Evolutionary conservation across 2,113 vertebrate genomes (phyloP).

Genomic region (Malurus melanocephalus): DNA sequence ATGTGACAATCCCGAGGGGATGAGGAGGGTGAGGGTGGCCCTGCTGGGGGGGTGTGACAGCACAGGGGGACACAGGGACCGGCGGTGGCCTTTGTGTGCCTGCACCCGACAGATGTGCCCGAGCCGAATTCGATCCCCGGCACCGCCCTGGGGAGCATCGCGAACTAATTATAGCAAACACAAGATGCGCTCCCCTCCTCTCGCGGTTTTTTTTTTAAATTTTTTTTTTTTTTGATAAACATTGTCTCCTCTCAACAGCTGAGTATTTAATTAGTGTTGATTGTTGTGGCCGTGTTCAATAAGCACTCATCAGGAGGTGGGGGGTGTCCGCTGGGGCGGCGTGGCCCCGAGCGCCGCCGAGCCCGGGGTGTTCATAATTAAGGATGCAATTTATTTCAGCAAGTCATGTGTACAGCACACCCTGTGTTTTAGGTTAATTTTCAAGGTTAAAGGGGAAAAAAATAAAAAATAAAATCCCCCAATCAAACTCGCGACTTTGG

Average conservation of each 20-base stretch:
- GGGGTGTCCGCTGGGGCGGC: constrained; percentile 72
- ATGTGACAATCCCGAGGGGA: accelerated
- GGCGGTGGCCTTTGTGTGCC: neutral
- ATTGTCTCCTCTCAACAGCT: constrained; percentile 85
- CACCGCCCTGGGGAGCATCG: constrained; percentile 76
- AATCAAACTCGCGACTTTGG: neutral
- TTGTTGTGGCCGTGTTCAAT: constrained; percentile 89
- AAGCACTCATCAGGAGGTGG: constrained; percentile 83
- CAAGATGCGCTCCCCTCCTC: constrained; percentile 64
- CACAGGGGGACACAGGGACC: neutral
- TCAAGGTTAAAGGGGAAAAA: constrained; percentile 68
- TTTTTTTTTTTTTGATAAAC: constrained; percentile 65
- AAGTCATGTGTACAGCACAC: constrained; percentile 69
- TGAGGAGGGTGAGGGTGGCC: neutral
- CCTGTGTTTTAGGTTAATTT: constrained; percentile 63
- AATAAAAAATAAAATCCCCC: too few relatives aligned
- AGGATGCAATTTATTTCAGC: constrained; percentile 72
- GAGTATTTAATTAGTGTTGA: constrained; percentile 92
- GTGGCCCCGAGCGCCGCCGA: constrained; percentile 76
- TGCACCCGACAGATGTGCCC: constrained; percentile 42
- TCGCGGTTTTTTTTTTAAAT: constrained; percentile 8
- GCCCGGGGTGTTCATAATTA: constrained; percentile 76
- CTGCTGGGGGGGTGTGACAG: neutral
- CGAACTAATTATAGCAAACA: constrained; percentile 86
- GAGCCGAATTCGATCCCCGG: constrained; percentile 41